These are phyloP conservation scores for Platyrinchus mystaceus DNA, from an alignment of 2,797 vertebrate genomes.

Conservation along the genomic window DNA sequence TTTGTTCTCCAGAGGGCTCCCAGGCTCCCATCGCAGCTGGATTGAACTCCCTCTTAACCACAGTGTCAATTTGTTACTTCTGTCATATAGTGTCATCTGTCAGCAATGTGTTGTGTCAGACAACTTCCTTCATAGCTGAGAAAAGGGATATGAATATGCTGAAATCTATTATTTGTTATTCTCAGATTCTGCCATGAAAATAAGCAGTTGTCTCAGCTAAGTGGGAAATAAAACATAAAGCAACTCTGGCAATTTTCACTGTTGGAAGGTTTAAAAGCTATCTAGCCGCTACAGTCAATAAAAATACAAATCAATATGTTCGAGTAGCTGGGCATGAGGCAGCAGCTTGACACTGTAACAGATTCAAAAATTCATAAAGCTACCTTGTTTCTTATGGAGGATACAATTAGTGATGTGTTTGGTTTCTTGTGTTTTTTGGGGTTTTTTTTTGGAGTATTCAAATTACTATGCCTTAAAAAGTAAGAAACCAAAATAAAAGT, in stretches of 20 bases:
- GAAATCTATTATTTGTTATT: not conserved
- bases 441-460: not conserved
- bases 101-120: not conserved
- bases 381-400: not conserved
- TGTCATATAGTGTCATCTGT: not conserved
- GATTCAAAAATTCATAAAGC: not conserved
- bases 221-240: not conserved
- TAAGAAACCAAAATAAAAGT: not conserved
- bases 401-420: not conserved
- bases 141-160: not conserved
- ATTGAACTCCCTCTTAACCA: not conserved
- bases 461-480: not conserved
- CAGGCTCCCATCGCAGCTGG: fast-evolving
- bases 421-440: not conserved
- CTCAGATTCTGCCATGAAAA: not conserved
- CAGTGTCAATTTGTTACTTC: not conserved
- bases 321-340: not conserved
- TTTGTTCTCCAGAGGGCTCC: not conserved
- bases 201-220: not conserved
- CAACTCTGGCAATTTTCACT: not conserved
- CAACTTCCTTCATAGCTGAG: not conserved
- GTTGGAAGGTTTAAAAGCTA: not conserved
- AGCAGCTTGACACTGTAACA: not conserved
- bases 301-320: not conserved
- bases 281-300: not conserved